Base-by-base conservation (phyloP, 37 sponge, comb jelly and placozoan genomes). In the Crambe crambe region DNA sequence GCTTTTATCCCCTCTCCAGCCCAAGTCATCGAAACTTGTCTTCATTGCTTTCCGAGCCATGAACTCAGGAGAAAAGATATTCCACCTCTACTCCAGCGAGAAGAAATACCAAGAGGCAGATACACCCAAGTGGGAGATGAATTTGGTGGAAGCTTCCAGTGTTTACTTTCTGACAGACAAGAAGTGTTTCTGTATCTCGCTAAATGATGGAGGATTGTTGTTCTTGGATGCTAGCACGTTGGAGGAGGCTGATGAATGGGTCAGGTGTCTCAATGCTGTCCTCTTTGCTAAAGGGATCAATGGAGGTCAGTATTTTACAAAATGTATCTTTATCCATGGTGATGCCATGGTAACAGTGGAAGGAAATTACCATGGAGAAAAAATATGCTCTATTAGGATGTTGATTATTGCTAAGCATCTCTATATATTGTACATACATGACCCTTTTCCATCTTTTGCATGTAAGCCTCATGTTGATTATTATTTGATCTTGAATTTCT, bases 231-330 rank as follows among this genome's bases (percentile, higher is more conserved):
- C 83, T 6, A 26, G 8, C 44, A 58, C 76, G 5, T 20, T 57
- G 29, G 37, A 58, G 1, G 66, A 81, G 31, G 73, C 88, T 1
- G 39, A 71, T 30, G 83, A 82, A 29, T 88, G 88, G 88, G 43
- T 82, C 23, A 60, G 61, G 21, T 79, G 80, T 12, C 56, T 88
- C 37, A 88, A 88, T 62, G 88, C 88, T n/a, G 88, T 88, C 37
- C 78, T 88, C 47, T 82, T 82, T 27, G 83, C 70, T 9, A 77
- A 71, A 72, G 83, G 83, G 2, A 22, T 56, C 5, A 37, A 71
- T 51, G 88, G 88, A 72, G 74, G 88, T 88, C 30, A 20, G 30
- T 61, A 21, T 29, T 9, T 61, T 10, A 20, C 17, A 10, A 17
- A 54, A 54, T 54, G 38, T 30, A 60, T 56, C 37, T 75, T 68